These are phyloP conservation scores for Ariopsis seemanni DNA, from an alignment of 2,113 vertebrate genomes.

Conservation along the genomic window DNA sequence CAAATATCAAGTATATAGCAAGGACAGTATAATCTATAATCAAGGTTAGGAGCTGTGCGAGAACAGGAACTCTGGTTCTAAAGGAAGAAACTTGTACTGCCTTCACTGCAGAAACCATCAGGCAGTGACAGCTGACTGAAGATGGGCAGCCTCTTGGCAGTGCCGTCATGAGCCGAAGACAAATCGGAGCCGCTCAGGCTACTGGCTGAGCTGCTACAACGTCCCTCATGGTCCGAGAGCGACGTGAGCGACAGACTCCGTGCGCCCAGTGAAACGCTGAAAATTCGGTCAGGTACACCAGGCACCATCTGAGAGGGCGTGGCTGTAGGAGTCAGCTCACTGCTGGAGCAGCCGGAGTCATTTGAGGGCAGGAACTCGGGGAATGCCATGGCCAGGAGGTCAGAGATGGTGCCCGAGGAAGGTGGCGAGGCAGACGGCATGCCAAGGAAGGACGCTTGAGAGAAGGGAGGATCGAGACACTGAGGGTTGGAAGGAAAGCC, in stretches of 20 bases:
- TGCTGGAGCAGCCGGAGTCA: slow-evolving; percentile 72
- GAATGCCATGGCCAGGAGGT: slow-evolving; percentile 69
- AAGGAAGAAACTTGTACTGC: slow-evolving; percentile 56
- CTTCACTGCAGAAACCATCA: slow-evolving; percentile 55
- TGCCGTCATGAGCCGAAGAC: slow-evolving; percentile 68
- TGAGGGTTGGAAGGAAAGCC: slow-evolving; percentile 73
- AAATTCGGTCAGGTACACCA: background rate
- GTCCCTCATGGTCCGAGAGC: slow-evolving; percentile 81
- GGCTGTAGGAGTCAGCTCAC: slow-evolving; percentile 59
- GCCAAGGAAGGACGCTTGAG: slow-evolving; percentile 54
- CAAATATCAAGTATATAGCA: slow-evolving; percentile 37
- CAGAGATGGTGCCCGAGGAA: slow-evolving; percentile 61
- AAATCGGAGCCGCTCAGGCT: slow-evolving; percentile 82
- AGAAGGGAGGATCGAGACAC: slow-evolving; percentile 52
- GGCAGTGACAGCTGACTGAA: slow-evolving; percentile 87
- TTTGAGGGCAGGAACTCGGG: slow-evolving; percentile 72
- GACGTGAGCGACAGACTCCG: slow-evolving; percentile 81
- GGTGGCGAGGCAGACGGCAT: slow-evolving; percentile 44
- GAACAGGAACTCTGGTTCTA: slow-evolving; percentile 39
- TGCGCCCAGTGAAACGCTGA: slow-evolving; percentile 50
- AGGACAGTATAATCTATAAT: too few species aligned
- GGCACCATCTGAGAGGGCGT: slow-evolving; percentile 57
- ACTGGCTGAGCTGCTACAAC: slow-evolving; percentile 75
- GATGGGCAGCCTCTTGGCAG: slow-evolving; percentile 77
- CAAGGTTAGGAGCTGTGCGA: background rate